Conservation (phyloP, 2,113 vertebrate genomes). For the Pipra filicauda region DNA sequence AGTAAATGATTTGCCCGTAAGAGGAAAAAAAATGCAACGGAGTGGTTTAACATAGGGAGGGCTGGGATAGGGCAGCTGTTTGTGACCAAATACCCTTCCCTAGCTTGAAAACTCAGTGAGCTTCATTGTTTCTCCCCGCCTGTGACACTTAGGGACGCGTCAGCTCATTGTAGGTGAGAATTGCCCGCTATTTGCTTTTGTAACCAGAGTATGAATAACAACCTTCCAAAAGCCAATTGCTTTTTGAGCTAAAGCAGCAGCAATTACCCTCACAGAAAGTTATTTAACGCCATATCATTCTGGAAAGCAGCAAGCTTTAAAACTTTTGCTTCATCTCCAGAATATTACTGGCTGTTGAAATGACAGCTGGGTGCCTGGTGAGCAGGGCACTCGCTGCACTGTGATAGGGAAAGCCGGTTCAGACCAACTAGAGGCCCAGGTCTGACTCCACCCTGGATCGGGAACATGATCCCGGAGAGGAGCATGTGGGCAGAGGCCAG, state of each 20-base stretch:
- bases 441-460: neutral
- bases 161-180: neutral
- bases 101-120: neutral
- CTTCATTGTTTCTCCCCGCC: neutral
- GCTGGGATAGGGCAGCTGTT: neutral
- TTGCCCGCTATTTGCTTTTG: neutral
- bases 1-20: conserved; percentile 5
- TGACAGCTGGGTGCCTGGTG: neutral
- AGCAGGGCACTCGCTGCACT: neutral
- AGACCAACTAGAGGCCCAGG: neutral
- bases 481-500: neutral
- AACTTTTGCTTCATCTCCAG: neutral
- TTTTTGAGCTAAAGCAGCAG: neutral
- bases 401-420: neutral
- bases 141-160: neutral
- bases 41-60: neutral
- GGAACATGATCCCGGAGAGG: neutral
- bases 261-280: neutral
- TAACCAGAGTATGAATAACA: neutral
- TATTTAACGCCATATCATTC: neutral
- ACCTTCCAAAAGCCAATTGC: neutral
- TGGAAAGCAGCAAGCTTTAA: neutral
- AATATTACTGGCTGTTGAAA: neutral
- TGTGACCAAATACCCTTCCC: neutral
- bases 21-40: neutral